These are phyloP conservation scores for Aphaenogaster ashmeadi DNA, from an alignment of 1,140 invertebrate species.

Conservation along the genomic window DNA sequence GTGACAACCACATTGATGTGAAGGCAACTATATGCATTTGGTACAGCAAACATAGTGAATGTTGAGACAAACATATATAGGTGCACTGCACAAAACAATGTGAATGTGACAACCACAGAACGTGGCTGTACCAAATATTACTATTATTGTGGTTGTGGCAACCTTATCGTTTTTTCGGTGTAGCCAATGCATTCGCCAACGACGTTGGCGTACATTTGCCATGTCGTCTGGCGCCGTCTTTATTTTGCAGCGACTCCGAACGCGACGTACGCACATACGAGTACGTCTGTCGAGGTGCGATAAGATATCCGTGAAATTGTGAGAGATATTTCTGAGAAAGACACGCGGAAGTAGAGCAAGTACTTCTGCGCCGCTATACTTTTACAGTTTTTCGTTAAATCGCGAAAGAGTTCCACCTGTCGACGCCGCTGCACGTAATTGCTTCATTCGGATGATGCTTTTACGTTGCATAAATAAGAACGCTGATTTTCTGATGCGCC, in stretches of 20 bases:
- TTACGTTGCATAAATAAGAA: constrained; percentile 45
- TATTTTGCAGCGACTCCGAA: not conserved
- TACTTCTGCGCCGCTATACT: not conserved
- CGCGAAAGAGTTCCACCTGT: not conserved
- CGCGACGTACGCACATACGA: not conserved
- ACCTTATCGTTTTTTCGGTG: too few species aligned
- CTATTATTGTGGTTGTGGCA: too few species aligned
- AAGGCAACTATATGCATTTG: too few species aligned
- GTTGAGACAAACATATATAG: too few species aligned
- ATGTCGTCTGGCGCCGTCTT: too few species aligned
- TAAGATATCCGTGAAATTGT: not conserved
- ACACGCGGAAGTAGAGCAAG: not conserved
- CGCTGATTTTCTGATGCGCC: constrained; percentile 15
- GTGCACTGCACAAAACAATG: too few species aligned
- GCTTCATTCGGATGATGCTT: not conserved
- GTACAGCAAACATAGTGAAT: too few species aligned
- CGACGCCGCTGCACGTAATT: not conserved
- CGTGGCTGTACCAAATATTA: too few species aligned
- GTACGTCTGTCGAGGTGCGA: not conserved
- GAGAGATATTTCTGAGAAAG: not conserved
- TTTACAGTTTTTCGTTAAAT: not conserved
- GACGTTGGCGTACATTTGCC: too few species aligned
- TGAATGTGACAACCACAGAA: too few species aligned
- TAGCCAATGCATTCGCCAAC: too few species aligned
- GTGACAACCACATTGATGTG: too few species aligned